These are phyloP conservation scores for Willisornis vidua DNA, from an alignment of 2,113 vertebrate species.

Conservation along the genomic window DNA sequence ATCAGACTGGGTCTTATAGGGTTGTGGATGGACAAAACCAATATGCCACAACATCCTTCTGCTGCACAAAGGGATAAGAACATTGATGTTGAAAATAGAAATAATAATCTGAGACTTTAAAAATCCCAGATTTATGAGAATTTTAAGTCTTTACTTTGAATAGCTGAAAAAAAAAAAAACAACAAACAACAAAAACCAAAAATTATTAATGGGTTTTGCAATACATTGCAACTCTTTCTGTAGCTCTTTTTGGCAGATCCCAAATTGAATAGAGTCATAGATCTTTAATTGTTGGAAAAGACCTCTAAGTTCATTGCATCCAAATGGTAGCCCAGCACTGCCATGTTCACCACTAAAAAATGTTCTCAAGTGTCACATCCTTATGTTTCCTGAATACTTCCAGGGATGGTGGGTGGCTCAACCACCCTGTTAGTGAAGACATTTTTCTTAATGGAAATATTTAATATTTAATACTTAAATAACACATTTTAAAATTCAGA, in stretches of 20 bases:
- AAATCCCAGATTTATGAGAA: neutral
- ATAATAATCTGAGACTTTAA: neutral
- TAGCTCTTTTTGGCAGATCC: neutral
- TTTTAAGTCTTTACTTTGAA: neutral
- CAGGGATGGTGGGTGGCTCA: neutral
- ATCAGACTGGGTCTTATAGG: accelerated
- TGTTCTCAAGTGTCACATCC: neutral
- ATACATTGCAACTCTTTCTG: neutral
- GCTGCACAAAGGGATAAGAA: neutral
- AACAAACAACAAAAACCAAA: no score
- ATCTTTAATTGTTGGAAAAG: neutral
- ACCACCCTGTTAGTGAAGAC: neutral
- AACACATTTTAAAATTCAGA: neutral
- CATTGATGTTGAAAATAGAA: neutral
- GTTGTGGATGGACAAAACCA: neutral
- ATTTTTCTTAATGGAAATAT: neutral
- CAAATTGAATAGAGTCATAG: neutral
- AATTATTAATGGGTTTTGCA: neutral
- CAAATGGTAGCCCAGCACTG: neutral
- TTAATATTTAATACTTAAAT: neutral
- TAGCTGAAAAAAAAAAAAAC: neutral
- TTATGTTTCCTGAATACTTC: neutral
- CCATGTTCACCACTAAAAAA: neutral
- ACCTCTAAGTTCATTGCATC: neutral
- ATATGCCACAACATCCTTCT: neutral